Conservation (phyloP, 53 echinoderm and acorn worm species). For the Pentamera pediparva region DNA sequence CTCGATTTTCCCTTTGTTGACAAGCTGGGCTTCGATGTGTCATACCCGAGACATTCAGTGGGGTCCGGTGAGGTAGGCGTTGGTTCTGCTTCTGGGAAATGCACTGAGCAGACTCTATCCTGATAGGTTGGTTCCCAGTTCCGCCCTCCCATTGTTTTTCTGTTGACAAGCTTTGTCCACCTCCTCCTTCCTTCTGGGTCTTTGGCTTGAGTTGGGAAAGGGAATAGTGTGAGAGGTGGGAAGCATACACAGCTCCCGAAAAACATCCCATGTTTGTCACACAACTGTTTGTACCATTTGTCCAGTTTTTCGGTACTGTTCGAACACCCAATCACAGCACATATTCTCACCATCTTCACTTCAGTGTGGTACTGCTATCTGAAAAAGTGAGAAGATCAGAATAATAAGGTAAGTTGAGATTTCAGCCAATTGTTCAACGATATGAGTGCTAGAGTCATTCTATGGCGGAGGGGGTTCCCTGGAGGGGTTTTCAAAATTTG, state of each 20-base stretch:
- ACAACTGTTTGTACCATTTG: slow-evolving; percentile 1
- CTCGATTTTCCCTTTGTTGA: background rate
- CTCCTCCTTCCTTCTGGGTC: slow-evolving; percentile 22
- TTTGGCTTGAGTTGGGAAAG: slow-evolving; percentile 43
- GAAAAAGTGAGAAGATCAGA: too few relatives aligned
- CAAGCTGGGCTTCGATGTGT: background rate
- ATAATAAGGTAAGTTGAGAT: too few relatives aligned
- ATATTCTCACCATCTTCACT: background rate
- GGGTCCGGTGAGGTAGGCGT: slow-evolving; percentile 37
- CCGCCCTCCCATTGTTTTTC: slow-evolving; percentile 2
- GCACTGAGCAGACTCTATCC: slow-evolving; percentile 27
- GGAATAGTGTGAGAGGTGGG: slow-evolving; percentile 45
- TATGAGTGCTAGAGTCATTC: too few relatives aligned
- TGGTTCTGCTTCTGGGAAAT: slow-evolving; percentile 39
- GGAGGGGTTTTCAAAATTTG: too few relatives aligned
- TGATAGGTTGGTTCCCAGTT: slow-evolving; percentile 16
- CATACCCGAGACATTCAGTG: slow-evolving; percentile 32
- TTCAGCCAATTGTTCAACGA: too few relatives aligned
- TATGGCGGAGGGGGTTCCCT: too few relatives aligned
- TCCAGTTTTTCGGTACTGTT: background rate
- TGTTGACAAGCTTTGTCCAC: slow-evolving; percentile 32
- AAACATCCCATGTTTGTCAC: slow-evolving; percentile 28
- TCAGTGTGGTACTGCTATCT: too few relatives aligned
- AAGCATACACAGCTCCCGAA: slow-evolving; percentile 43
- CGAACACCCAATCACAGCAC: background rate